Conservation (phyloP, 1,140 invertebrate genomes). For the Diprion similis region DNA sequence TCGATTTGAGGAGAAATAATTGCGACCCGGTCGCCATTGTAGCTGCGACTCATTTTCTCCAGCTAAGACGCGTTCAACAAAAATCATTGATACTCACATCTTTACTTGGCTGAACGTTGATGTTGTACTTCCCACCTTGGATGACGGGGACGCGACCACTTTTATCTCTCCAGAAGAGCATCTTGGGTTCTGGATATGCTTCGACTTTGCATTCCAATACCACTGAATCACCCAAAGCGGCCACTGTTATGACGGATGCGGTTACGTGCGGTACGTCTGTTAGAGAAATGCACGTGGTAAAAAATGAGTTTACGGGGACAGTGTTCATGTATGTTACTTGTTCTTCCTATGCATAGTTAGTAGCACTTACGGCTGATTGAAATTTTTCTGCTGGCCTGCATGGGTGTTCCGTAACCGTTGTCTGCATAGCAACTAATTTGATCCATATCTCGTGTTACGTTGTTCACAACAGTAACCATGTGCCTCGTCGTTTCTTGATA, state of each 20-base stretch:
- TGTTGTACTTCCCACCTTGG: slow-evolving; percentile 75
- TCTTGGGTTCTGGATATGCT: slow-evolving; percentile 77
- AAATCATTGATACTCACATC: slow-evolving; percentile 55
- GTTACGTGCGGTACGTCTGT: slow-evolving; percentile 77
- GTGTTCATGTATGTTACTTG: no score
- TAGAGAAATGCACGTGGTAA: slow-evolving; percentile 22
- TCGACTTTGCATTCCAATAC: slow-evolving; percentile 78
- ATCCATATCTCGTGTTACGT: slow-evolving; percentile 82
- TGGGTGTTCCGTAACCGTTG: slow-evolving; percentile 84
- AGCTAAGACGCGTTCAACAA: background rate
- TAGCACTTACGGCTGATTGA: slow-evolving; percentile 77
- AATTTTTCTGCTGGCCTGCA: slow-evolving; percentile 78
- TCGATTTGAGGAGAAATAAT: no score
- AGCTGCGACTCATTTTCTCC: no score
- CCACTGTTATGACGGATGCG: slow-evolving; percentile 77
- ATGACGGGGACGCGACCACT: slow-evolving; percentile 74
- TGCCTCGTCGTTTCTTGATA: slow-evolving; percentile 78
- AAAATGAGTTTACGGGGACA: slow-evolving; percentile 6
- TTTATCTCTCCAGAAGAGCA: slow-evolving; percentile 80
- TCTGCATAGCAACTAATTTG: slow-evolving; percentile 85
- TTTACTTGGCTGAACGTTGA: slow-evolving; percentile 63
- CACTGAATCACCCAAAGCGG: slow-evolving; percentile 73
- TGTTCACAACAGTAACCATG: slow-evolving; percentile 82
- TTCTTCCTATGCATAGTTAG: no score
- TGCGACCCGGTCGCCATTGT: no score